Percentiles rank a stretch among this genome's conserved stretches.
Evolutionary conservation across 2,888 invertebrate species (phyloP).

Genomic region (Tridacna crocea): DNA sequence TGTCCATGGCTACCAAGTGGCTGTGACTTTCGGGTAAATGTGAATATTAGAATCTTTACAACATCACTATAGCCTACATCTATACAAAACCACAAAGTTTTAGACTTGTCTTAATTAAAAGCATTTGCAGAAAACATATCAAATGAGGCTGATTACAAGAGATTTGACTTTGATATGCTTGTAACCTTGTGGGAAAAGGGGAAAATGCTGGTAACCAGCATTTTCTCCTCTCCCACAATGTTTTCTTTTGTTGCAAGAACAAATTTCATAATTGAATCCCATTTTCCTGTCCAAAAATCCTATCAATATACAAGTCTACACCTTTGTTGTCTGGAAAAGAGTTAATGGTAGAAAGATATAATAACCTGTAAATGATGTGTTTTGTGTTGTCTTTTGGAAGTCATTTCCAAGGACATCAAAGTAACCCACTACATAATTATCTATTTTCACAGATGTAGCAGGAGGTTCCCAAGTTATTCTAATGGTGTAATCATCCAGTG

Average conservation of each 20-base stretch:
- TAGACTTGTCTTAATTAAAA: neutral
- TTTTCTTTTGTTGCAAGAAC: too few relatives aligned
- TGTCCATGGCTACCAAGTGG: too few relatives aligned
- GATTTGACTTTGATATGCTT: too few relatives aligned
- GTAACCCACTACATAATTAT: constrained; percentile 53
- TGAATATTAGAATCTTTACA: too few relatives aligned
- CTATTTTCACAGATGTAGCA: constrained; percentile 19
- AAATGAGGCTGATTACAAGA: too few relatives aligned
- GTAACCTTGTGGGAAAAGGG: neutral
- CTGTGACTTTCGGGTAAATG: too few relatives aligned
- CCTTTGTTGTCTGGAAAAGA: neutral
- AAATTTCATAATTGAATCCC: too few relatives aligned
- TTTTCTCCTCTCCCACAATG: neutral
- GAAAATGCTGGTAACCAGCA: neutral
- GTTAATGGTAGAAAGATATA: neutral
- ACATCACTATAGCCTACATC: neutral
- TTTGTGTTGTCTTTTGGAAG: neutral
- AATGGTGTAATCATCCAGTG: constrained; percentile 34
- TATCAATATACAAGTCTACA: neutral
- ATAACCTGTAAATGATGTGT: constrained; percentile 36
- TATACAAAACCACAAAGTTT: neutral
- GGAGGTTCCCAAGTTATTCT: constrained; percentile 55
- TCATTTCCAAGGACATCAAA: constrained; percentile 42
- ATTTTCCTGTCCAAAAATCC: neutral
- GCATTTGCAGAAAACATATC: neutral